Evolutionary conservation across 2,113 vertebrate genomes (phyloP).

Genomic region (Polypterus senegalus): DNA sequence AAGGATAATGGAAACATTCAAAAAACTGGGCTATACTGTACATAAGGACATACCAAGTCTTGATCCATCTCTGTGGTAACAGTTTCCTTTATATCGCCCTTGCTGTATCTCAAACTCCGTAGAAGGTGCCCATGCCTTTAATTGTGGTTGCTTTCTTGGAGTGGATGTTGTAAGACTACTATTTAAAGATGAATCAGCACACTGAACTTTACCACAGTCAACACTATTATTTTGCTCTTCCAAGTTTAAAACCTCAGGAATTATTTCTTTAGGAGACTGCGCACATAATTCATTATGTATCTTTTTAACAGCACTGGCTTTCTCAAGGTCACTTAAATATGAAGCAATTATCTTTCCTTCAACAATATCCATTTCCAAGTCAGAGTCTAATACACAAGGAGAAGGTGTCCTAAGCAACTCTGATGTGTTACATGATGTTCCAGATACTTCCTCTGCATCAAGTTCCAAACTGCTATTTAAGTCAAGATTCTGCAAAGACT

Average conservation of each 20-base stretch:
- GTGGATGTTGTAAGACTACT: slow-evolving; percentile 61
- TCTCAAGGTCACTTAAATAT: not conserved
- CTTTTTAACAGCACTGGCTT: too few species aligned
- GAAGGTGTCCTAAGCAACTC: slow-evolving; percentile 31
- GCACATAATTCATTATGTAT: too few species aligned
- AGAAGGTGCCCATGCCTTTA: slow-evolving; percentile 1
- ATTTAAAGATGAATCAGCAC: too few species aligned
- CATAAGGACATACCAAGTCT: slow-evolving; percentile 53
- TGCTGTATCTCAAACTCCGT: slow-evolving; percentile 34
- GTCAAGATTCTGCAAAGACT: slow-evolving; percentile 40
- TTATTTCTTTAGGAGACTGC: too few species aligned
- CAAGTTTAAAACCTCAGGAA: too few species aligned
- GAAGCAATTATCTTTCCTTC: not conserved
- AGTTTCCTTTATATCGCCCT: slow-evolving; percentile 58
- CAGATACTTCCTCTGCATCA: slow-evolving; percentile 16
- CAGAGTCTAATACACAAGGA: slow-evolving; percentile 20
- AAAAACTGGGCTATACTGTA: too few species aligned
- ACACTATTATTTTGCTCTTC: too few species aligned
- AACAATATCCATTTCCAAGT: slow-evolving; percentile 18
- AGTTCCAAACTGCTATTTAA: slow-evolving; percentile 31
- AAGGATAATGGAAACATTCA: too few species aligned
- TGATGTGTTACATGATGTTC: slow-evolving; percentile 28
- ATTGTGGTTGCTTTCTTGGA: slow-evolving; percentile 42
- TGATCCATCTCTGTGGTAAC: slow-evolving; percentile 72
- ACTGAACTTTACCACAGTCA: too few species aligned